Evolutionary conservation across 2,888 invertebrate species (phyloP), one percentile per base, ranked within the genome.

Genomic region (Tipula lateralis): DNA sequence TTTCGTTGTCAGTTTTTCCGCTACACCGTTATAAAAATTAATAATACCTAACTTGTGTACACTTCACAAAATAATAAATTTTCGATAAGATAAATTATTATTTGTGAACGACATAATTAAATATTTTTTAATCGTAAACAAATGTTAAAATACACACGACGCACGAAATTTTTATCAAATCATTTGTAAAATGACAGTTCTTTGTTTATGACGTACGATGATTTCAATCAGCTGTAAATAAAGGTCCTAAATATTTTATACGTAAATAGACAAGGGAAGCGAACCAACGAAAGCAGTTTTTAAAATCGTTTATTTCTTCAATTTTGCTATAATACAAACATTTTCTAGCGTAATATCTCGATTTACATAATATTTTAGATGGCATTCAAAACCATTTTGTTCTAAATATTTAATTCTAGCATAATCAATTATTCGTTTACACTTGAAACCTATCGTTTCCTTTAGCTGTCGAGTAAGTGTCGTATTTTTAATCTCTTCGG

Each of bases 371-470:
- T 92, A 91, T 87, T 93, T 91, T 83, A 97, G 90, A 4, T 91
- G 88, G 82, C 94, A 92, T 0, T 91, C 88, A 87, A 94, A 94
- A 6, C 94, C 93, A 84, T 91, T 87, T 3, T 90, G 89, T 85
- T 91, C 89, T 85, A 97, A 90, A 88, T 92, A 94, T 84, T 91
- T 88, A 84, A 94, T 90, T 66, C 97, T 91, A 0, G 95, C 96
- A 92, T 93, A 94, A 89, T 97, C 96, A 83, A 97, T 89, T 83
- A 97, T 87, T 81, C 93, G 92, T 91, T 97, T 97, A 85, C 95
- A 95, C 88, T 93, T 93, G 80, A 93, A 91, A 0, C 97, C 97
- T 83, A 94, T 92, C 66, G 89, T 87, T 88, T 93, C 93, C 85
- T 93, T 91, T 87, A 93, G 91, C 32, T 90, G 88, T 84, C 89